Evolutionary conservation across 2,797 vertebrate species (phyloP).

Genomic region (Coccyzus lansbergi): DNA sequence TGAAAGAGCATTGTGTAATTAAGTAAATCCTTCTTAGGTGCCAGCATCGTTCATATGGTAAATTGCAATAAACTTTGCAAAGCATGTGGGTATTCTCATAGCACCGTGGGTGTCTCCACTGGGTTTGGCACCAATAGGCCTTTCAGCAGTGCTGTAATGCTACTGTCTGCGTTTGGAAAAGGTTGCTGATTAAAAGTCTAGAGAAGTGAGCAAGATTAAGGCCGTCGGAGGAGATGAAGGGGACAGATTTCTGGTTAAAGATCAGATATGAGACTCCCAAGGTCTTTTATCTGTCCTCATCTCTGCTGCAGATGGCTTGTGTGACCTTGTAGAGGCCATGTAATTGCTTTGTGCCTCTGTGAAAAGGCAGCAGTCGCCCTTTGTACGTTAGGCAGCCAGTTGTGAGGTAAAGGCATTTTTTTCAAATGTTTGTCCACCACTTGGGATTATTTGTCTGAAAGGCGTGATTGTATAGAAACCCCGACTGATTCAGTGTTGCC

Average conservation of each 20-base stretch:
- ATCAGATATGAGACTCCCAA: not conserved
- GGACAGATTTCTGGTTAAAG: not conserved
- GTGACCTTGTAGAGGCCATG: not conserved
- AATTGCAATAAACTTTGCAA: not conserved
- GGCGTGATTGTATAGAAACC: not conserved
- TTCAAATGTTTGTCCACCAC: not conserved
- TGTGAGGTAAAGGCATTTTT: not conserved
- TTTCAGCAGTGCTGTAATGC: not conserved
- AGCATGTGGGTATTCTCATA: not conserved
- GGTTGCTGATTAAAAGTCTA: not conserved
- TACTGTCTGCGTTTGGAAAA: not conserved
- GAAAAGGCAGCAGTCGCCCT: not conserved
- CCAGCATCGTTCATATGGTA: not conserved
- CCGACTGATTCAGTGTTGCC: fast-evolving
- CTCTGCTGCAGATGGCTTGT: not conserved
- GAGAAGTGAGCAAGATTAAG: not conserved
- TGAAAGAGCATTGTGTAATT: not conserved
- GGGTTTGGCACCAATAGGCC: not conserved
- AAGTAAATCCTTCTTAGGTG: not conserved
- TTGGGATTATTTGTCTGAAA: not conserved
- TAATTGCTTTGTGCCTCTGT: not conserved
- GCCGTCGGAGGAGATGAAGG: not conserved
- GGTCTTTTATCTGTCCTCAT: not conserved
- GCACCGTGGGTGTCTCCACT: not conserved
- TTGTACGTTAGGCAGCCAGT: not conserved